Evolutionary conservation across 2,888 invertebrate species (phyloP).

Genomic region (Scaptomyza tumidula): DNA sequence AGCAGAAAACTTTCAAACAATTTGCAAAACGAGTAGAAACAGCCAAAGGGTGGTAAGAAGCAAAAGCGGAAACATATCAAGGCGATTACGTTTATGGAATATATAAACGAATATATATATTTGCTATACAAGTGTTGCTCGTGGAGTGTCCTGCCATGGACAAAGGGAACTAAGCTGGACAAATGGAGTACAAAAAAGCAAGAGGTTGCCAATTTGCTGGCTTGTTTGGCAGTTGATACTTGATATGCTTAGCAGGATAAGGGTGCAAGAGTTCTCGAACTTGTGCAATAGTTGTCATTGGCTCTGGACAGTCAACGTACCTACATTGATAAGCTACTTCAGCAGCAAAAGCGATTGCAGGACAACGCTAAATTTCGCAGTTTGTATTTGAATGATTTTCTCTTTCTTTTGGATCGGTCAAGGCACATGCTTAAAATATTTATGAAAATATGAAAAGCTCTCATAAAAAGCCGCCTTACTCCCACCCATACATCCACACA

Average conservation of each 20-base stretch:
- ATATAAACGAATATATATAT: slow-evolving; percentile 48
- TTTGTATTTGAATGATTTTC: slow-evolving; percentile 2
- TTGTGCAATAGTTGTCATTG: slow-evolving; percentile 28
- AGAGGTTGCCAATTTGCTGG: slow-evolving; percentile 71
- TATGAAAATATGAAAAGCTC: slow-evolving; percentile 70
- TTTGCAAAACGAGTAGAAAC: background rate
- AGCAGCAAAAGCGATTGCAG: slow-evolving; percentile 53
- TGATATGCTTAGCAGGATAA: slow-evolving; percentile 66
- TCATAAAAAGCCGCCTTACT: slow-evolving; percentile 16
- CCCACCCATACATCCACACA: slow-evolving; percentile 3
- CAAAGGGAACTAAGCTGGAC: slow-evolving; percentile 44
- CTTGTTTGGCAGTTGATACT: slow-evolving; percentile 73
- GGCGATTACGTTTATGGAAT: slow-evolving; percentile 70
- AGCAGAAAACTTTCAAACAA: slow-evolving; percentile 54
- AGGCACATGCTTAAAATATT: slow-evolving; percentile 75
- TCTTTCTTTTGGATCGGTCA: slow-evolving; percentile 30
- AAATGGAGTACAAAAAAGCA: slow-evolving; percentile 40
- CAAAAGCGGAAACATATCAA: slow-evolving; percentile 35
- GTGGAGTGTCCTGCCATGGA: slow-evolving; percentile 12
- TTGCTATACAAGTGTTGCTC: slow-evolving; percentile 16
- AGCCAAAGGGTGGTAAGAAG: background rate
- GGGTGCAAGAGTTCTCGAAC: slow-evolving; percentile 17
- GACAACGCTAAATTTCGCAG: slow-evolving; percentile 24
- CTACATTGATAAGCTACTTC: slow-evolving; percentile 76
- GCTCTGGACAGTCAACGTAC: slow-evolving; percentile 3